A percentile compares a stretch with the other conserved stretches of the same genome.
phyloP scores from a whole-genome alignment of 2,797 vertebrate species.

The Chiroxiphia lanceolata region DNA sequence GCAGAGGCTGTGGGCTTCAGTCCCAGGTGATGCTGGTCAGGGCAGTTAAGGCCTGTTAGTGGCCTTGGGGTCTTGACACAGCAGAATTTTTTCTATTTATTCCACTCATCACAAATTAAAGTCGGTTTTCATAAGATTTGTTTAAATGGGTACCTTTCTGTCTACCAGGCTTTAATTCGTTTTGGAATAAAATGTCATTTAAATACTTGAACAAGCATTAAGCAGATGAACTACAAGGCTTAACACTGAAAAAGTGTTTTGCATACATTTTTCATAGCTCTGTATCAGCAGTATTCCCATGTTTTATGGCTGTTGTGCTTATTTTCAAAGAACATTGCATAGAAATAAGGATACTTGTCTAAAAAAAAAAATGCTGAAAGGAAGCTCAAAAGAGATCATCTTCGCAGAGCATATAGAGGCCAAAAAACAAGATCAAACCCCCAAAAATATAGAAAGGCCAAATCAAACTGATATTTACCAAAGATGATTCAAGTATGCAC shows the following conservation, averaged over 20 bases:
- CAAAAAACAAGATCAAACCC: background rate
- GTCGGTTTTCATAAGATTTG: background rate
- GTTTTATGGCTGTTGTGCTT: background rate
- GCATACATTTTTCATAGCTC: background rate
- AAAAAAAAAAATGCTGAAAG: background rate
- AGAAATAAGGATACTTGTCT: background rate
- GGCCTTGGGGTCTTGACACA: fast-evolving
- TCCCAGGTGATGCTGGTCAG: background rate
- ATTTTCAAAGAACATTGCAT: background rate
- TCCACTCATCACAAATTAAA: background rate
- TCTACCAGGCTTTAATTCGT: background rate
- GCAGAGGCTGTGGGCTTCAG: background rate
- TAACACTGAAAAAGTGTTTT: background rate
- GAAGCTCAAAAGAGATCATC: background rate
- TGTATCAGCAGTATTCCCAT: background rate
- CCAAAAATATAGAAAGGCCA: background rate
- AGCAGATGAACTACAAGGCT: background rate
- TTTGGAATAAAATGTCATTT: background rate
- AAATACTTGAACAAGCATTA: background rate
- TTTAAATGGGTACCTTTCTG: background rate
- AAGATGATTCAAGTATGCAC: background rate
- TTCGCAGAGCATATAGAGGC: background rate
- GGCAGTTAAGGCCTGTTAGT: background rate
- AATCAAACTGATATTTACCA: background rate
- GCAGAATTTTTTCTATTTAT: background rate